Conservation (phyloP, 1,140 invertebrate genomes). For the Drusus annulatus region DNA sequence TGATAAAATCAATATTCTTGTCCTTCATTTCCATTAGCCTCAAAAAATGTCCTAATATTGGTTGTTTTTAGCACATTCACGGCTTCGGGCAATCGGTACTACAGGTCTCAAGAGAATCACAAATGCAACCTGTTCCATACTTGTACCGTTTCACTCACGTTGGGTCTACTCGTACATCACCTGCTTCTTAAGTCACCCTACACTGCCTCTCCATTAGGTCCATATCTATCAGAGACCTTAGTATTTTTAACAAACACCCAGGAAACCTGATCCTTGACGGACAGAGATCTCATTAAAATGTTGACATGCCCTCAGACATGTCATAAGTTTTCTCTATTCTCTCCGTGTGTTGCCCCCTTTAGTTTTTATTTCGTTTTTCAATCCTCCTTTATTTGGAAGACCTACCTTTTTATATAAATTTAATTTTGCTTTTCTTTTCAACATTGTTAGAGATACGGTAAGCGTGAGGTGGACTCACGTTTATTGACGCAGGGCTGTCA, state of each 20-base stretch:
- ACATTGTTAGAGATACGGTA: background rate
- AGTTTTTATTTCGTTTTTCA: constrained; percentile 47
- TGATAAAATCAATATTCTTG: too few species aligned
- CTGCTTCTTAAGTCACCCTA: background rate
- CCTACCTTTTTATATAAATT: constrained; percentile 45
- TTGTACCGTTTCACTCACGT: too few species aligned
- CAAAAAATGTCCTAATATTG: too few species aligned
- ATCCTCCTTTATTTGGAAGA: constrained; percentile 41
- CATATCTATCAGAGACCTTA: background rate
- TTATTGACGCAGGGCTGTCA: too few species aligned
- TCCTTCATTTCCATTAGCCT: too few species aligned
- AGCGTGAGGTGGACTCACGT: too few species aligned
- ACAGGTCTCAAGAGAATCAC: too few species aligned
- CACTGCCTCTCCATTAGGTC: background rate
- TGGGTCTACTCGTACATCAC: too few species aligned
- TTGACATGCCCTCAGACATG: constrained; percentile 43
- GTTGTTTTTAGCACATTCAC: too few species aligned
- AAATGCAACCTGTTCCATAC: too few species aligned
- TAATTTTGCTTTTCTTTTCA: constrained; percentile 43
- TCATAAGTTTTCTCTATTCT: constrained; percentile 48
- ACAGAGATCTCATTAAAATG: constrained; percentile 48
- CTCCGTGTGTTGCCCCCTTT: constrained; percentile 41
- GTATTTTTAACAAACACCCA: constrained; percentile 50
- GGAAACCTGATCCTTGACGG: constrained; percentile 49
- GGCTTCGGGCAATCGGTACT: too few species aligned